Percentiles rank a stretch among this genome's conserved stretches.
phyloP scores from a whole-genome alignment of 2,888 invertebrate species.

The Melanostoma scalare region DNA sequence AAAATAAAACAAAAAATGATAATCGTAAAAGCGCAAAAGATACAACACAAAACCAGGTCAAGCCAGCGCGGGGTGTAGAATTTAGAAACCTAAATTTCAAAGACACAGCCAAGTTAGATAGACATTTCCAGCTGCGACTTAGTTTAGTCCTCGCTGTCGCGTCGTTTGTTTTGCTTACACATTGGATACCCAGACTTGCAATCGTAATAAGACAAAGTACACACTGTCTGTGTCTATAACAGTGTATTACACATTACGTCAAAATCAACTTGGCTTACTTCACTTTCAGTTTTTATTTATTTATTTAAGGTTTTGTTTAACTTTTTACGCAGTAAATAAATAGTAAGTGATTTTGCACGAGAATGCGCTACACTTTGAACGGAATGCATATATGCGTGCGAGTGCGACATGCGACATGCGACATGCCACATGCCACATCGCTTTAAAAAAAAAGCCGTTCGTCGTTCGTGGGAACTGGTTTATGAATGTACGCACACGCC shows the following conservation, averaged over 20 bases:
- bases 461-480: slow-evolving; percentile 66
- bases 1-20: background rate
- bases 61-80: slow-evolving; percentile 54
- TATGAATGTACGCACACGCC: slow-evolving; percentile 51
- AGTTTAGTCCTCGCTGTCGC: slow-evolving; percentile 55
- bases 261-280: slow-evolving; percentile 54
- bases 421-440: slow-evolving; percentile 9
- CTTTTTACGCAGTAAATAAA: slow-evolving; percentile 29
- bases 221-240: slow-evolving; percentile 28
- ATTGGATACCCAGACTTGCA: slow-evolving; percentile 15
- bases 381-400: slow-evolving; percentile 59
- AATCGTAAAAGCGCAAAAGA: slow-evolving; percentile 38
- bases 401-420: slow-evolving; percentile 26
- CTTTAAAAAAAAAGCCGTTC: slow-evolving; percentile 1
- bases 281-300: slow-evolving; percentile 52
- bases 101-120: slow-evolving; percentile 42
- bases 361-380: slow-evolving; percentile 53
- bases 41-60: slow-evolving; percentile 57
- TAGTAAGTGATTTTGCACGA: slow-evolving; percentile 38
- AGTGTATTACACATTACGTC: slow-evolving; percentile 47
- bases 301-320: slow-evolving; percentile 38
- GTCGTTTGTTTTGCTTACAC: slow-evolving; percentile 27
- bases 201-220: slow-evolving; percentile 39
- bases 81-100: slow-evolving; percentile 67
- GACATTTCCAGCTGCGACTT: slow-evolving; percentile 59